Evolutionary conservation across 92 coral and sea anemone genomes (phyloP), one percentile per base, ranked within the genome.

Genomic region (Phenganax stokvisi): DNA sequence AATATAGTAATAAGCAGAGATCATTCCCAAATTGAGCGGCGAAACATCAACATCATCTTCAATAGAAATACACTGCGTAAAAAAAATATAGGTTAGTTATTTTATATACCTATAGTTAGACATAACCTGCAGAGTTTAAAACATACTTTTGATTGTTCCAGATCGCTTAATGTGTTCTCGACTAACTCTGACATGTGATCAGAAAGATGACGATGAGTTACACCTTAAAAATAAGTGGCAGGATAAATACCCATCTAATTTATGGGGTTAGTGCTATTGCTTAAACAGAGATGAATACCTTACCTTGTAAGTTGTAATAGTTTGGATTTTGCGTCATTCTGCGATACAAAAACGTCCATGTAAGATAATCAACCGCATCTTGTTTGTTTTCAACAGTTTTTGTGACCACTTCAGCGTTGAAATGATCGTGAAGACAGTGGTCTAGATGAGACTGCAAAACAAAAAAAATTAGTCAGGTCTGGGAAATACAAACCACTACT

Each of bases 111-210:
- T 27, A n/a, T 13, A 12, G 28, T 27, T 37, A 0, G 29, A 13
- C 54, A 52, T 54, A 27, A 57, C 0, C 54, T 6, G 0, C 8
- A 0, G 15, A 37, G 28, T 1, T 37, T 37, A 37, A 37, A 37
- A 37, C 47, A 37, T 83, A 93, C 97, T 89, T 93, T 91, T 16
- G 97, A 93, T 82, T 93, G 97, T 80, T 91, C 85, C 80, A 93
- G 81, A 77, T 93, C 97, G 62, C 85, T 86, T 30, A 93, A 89
- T 0, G 97, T 91, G 88, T 93, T 91, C 86, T 93, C 97, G 28
- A 93, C 97, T 86, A 93, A 89, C 71, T 93, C 97, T 9, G 97
- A 93, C 97, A 93, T 93, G 84, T 93, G 97, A 79, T 93, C 97
- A 54, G 97, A 93, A 37, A 93, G 74, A 85, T 93, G 97, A 37